A percentile compares a stretch with the other conserved stretches of the same genome.
Evolutionary conservation across 1,140 invertebrate genomes (phyloP).

Genomic region (Campoletis sonorensis): DNA sequence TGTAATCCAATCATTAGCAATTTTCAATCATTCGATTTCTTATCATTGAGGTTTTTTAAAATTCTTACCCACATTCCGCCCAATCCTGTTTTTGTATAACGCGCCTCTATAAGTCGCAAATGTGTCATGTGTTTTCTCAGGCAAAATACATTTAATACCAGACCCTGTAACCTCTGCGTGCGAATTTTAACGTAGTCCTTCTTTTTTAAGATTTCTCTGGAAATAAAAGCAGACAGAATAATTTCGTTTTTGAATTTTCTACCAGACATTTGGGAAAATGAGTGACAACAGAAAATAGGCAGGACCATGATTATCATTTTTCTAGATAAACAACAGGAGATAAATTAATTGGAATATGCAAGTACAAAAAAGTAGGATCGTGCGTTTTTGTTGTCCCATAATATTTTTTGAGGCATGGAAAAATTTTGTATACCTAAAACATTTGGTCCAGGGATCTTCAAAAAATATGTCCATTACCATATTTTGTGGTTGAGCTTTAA

Average conservation of each 20-base stretch:
- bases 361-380: too few relatives aligned
- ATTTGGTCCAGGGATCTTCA: conserved; percentile 90
- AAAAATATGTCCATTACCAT: conserved; percentile 88
- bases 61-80: conserved; percentile 88
- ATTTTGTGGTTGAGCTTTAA: conserved; percentile 91
- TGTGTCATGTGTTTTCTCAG: conserved; percentile 87
- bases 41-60: neutral
- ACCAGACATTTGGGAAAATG: conserved; percentile 4
- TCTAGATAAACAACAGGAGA: too few relatives aligned
- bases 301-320: too few relatives aligned
- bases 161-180: conserved; percentile 86
- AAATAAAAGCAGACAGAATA: conserved; percentile 51
- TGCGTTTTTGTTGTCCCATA: too few relatives aligned
- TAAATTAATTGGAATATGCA: neutral
- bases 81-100: conserved; percentile 91
- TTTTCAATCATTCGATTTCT: neutral
- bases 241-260: too few relatives aligned
- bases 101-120: conserved; percentile 88
- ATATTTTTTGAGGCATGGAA: too few relatives aligned
- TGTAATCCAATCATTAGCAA: conserved; percentile 73
- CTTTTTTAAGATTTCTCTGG: conserved; percentile 81
- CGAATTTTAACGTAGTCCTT: conserved; percentile 88
- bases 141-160: conserved; percentile 86
- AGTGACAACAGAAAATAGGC: too few relatives aligned
- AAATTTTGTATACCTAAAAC: conserved; percentile 75